Percentiles rank a stretch among this genome's conserved stretches.
Evolutionary conservation across 2,797 vertebrate species (phyloP).

Genomic region (Potorous gilbertii): DNA sequence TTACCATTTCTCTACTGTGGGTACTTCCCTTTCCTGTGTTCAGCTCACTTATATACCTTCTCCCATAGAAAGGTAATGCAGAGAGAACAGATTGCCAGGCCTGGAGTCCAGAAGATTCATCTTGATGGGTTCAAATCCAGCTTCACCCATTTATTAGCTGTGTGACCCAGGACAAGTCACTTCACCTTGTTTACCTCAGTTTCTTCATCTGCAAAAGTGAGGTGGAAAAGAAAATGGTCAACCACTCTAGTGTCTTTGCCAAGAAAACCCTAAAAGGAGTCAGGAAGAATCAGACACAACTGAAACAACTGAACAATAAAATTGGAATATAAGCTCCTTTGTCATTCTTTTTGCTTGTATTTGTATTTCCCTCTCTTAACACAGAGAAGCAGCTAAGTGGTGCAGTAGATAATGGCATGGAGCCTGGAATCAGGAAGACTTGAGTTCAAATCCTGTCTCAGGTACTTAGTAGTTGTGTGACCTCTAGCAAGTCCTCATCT

Average conservation of each 20-base stretch:
- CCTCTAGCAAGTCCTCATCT: background rate
- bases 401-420: background rate
- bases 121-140: background rate
- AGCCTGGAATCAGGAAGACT: background rate
- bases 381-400: background rate
- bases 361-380: no score
- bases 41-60: background rate
- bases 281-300: no score
- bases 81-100: background rate
- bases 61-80: background rate
- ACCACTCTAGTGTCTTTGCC: no score
- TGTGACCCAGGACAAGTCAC: background rate
- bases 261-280: no score
- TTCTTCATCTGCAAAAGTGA: background rate
- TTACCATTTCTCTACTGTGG: background rate
- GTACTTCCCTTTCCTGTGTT: background rate
- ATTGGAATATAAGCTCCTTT: no score
- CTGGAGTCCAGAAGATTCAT: background rate
- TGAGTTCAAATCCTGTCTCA: background rate
- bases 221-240: background rate
- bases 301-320: no score
- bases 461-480: background rate
- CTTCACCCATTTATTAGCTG: background rate
- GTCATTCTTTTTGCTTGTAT: no score
- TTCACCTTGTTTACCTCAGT: background rate